These are phyloP conservation scores for Galbula dea DNA, from an alignment of 2,113 vertebrate genomes.

Conservation along the genomic window DNA sequence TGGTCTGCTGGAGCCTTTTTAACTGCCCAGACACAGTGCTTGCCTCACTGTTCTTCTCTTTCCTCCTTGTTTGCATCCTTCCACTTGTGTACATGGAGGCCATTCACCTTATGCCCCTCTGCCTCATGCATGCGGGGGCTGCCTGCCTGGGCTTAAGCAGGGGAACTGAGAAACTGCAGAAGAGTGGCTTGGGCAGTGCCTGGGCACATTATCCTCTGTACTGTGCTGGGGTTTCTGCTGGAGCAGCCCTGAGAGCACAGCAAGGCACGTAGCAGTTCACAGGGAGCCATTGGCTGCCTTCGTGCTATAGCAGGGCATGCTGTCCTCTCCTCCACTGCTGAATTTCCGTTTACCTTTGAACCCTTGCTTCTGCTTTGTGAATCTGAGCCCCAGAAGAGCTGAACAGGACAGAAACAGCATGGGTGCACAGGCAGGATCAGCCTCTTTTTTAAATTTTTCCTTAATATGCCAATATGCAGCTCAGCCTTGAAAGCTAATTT, in stretches of 20 bases:
- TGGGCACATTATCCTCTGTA: fast-evolving
- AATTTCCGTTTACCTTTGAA: neutral
- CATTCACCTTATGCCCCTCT: fast-evolving
- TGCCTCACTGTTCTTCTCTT: neutral
- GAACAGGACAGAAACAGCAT: neutral
- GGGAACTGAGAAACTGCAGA: neutral
- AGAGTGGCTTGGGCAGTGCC: neutral
- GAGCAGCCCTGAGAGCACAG: neutral
- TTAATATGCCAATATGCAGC: fast-evolving
- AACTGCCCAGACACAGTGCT: fast-evolving
- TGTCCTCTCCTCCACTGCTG: fast-evolving
- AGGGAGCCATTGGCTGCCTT: neutral
- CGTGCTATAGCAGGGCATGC: neutral
- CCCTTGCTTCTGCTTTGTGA: neutral
- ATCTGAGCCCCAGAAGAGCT: neutral
- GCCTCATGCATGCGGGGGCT: fast-evolving
- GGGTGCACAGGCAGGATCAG: neutral
- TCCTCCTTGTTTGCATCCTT: neutral
- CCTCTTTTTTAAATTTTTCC: neutral
- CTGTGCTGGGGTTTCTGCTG: neutral
- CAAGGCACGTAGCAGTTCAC: fast-evolving
- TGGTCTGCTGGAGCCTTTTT: neutral
- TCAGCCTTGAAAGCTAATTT: neutral
- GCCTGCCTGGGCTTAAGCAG: neutral
- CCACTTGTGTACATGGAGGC: neutral